These are phyloP conservation scores for Gila robusta DNA, from an alignment of 2,797 vertebrate genomes.

Conservation along the genomic window DNA sequence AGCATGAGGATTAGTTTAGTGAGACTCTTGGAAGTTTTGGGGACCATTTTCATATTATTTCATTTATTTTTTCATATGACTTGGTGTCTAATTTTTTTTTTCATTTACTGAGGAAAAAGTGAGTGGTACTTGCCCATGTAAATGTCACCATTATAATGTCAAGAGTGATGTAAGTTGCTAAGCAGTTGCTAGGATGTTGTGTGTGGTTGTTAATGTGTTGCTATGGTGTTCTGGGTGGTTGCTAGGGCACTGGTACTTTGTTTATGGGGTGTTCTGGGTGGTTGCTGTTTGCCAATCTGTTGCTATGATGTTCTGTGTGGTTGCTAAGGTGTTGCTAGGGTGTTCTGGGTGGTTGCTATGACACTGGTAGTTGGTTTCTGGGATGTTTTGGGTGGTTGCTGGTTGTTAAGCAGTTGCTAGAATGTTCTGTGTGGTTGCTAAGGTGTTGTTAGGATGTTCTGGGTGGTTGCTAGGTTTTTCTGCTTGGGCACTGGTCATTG, in stretches of 20 bases:
- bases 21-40: not conserved
- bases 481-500: no score
- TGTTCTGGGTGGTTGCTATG: not conserved
- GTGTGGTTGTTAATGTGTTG: not conserved
- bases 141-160: not conserved
- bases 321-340: not conserved
- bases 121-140: conserved; percentile 1
- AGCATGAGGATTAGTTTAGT: not conserved
- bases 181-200: not conserved
- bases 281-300: not conserved
- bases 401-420: not conserved
- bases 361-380: not conserved
- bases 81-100: no score
- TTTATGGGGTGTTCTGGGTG: not conserved
- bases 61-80: not conserved
- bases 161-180: not conserved
- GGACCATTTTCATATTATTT: not conserved
- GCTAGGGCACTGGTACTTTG: not conserved
- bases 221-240: not conserved
- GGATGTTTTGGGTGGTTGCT: not conserved
- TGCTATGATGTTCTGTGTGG: not conserved
- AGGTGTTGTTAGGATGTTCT: not conserved
- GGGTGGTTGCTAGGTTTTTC: not conserved
- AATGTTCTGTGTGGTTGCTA: not conserved
- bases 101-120: not conserved